Evolutionary conservation across 2,113 vertebrate genomes (phyloP).

Genomic region (Brachypodius melanocephalos): DNA sequence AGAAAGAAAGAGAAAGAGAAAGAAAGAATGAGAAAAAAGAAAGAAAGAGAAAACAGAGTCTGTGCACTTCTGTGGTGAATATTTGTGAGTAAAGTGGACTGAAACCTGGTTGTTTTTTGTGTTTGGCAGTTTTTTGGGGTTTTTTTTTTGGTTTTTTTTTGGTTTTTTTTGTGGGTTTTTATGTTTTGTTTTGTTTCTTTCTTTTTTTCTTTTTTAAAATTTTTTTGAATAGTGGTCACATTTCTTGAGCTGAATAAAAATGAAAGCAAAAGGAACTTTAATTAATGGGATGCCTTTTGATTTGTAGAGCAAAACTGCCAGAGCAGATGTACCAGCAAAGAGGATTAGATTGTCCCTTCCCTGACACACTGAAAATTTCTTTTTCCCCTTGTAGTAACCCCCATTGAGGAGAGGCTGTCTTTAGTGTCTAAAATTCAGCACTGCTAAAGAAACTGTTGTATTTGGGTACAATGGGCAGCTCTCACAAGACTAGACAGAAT

Average conservation of each 20-base stretch:
- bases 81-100: conserved; percentile 68
- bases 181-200: too few relatives aligned
- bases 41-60: background rate
- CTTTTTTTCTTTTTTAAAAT: background rate
- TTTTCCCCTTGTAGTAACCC: conserved; percentile 77
- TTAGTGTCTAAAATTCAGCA: conserved; percentile 81
- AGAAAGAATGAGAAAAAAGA: background rate
- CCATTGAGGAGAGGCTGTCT: conserved; percentile 84
- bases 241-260: conserved; percentile 85
- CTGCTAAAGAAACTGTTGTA: conserved; percentile 85
- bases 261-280: conserved; percentile 83
- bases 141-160: too few relatives aligned
- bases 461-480: conserved; percentile 80
- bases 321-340: conserved; percentile 88
- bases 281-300: conserved; percentile 86
- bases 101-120: background rate
- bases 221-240: conserved; percentile 76
- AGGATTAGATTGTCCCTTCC: conserved; percentile 89
- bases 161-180: background rate
- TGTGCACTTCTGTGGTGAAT: conserved; percentile 71
- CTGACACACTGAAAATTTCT: conserved; percentile 79
- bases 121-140: too few relatives aligned
- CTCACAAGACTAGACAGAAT: conserved; percentile 82
- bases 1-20: background rate
- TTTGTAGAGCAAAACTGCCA: conserved; percentile 83